Evolutionary conservation across 1,140 invertebrate species (phyloP).

Genomic region (Drosophila parvula): DNA sequence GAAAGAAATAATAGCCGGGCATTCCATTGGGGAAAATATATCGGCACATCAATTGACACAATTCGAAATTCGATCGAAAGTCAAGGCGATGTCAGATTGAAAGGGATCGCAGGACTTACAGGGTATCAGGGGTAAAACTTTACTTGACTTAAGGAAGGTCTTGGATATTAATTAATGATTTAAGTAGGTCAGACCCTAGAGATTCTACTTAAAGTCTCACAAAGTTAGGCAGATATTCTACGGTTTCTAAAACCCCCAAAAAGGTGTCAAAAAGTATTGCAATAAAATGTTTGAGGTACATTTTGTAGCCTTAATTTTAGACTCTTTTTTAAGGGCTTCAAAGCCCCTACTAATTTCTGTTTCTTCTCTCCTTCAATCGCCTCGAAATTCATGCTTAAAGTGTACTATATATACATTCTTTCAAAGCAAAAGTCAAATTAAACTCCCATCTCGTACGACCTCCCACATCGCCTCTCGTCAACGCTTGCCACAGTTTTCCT

Average conservation of each 20-base stretch:
- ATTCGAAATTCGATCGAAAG: slow-evolving; percentile 41
- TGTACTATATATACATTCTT: background rate
- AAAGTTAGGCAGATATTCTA: background rate
- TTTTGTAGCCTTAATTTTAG: no score
- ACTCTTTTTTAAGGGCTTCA: no score
- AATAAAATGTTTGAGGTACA: no score
- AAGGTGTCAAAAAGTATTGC: no score
- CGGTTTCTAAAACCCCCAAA: no score
- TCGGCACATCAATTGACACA: slow-evolving; percentile 67
- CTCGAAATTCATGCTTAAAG: background rate
- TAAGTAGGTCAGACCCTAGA: background rate
- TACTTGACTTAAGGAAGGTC: no score
- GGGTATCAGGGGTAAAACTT: no score
- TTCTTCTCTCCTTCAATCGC: background rate
- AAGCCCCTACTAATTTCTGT: no score
- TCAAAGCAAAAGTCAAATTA: slow-evolving; percentile 26
- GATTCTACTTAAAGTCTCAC: background rate
- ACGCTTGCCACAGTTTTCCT: slow-evolving; percentile 22
- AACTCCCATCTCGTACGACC: slow-evolving; percentile 15
- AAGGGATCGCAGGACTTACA: background rate
- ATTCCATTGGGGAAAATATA: slow-evolving; percentile 4
- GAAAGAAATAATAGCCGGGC: slow-evolving; percentile 37
- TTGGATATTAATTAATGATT: no score
- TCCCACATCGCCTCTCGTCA: slow-evolving; percentile 17
- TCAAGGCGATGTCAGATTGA: slow-evolving; percentile 40